These are phyloP conservation scores for Crioceris asparagi DNA, from an alignment of 2,888 invertebrate genomes.

Conservation along the genomic window DNA sequence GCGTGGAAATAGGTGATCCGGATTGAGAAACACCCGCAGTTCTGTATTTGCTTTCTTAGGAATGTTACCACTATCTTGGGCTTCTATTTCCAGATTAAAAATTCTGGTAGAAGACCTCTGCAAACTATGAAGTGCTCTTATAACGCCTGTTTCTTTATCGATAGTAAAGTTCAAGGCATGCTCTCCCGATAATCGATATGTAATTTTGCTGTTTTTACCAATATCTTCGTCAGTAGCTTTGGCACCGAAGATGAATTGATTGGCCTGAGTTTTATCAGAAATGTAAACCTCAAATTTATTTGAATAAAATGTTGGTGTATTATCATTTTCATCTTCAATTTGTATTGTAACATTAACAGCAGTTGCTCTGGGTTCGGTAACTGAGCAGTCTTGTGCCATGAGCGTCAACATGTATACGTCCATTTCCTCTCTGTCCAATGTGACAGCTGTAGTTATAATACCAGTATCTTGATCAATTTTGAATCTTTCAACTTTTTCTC, in stretches of 20 bases:
- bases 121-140: constrained; percentile 66
- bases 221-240: constrained; percentile 77
- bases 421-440: constrained; percentile 71
- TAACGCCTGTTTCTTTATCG: constrained; percentile 73
- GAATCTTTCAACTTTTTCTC: constrained; percentile 72
- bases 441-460: constrained; percentile 59
- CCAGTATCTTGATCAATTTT: constrained; percentile 69
- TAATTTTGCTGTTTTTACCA: constrained; percentile 69
- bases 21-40: constrained; percentile 65
- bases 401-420: constrained; percentile 68
- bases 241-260: constrained; percentile 85
- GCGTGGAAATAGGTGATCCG: constrained; percentile 68
- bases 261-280: constrained; percentile 66
- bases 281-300: constrained; percentile 69
- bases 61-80: constrained; percentile 65
- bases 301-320: constrained; percentile 66
- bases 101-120: constrained; percentile 46
- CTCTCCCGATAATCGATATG: constrained; percentile 67
- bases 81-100: constrained; percentile 65
- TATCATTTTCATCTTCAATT: constrained; percentile 77
- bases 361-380: constrained; percentile 72
- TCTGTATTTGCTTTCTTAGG: constrained; percentile 64
- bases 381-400: constrained; percentile 81
- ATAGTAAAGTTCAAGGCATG: constrained; percentile 70
- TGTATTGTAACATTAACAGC: constrained; percentile 73